These are phyloP conservation scores for Mormoops blainvillei DNA, from an alignment of 2,113 vertebrate genomes.

Conservation along the genomic window DNA sequence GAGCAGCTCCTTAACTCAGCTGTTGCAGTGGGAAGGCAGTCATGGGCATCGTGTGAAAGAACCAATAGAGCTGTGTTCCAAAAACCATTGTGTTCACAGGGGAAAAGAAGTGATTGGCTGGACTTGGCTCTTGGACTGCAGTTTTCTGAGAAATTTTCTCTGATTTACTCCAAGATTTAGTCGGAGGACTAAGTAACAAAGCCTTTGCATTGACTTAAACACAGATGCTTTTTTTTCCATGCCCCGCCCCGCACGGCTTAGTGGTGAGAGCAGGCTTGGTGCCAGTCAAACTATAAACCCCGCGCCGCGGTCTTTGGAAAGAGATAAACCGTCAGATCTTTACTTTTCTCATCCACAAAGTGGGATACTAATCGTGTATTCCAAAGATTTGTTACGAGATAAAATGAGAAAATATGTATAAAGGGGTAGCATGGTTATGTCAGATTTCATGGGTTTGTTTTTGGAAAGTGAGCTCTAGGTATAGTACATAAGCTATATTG, in stretches of 20 bases:
- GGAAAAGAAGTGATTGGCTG: neutral
- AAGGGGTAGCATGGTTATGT: neutral
- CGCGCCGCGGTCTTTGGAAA: neutral
- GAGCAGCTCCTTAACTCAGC: neutral
- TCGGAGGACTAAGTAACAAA: neutral
- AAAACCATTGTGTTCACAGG: neutral
- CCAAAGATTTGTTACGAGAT: neutral
- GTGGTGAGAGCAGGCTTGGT: neutral
- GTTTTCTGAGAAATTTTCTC: neutral
- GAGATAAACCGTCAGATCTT: neutral
- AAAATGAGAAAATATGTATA: neutral
- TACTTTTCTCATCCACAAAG: neutral
- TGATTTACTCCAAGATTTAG: neutral
- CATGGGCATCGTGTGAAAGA: neutral
- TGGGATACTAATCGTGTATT: neutral
- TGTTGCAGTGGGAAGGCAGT: neutral
- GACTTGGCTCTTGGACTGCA: neutral
- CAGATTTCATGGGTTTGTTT: neutral
- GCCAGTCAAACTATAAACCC: neutral
- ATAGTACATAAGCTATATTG: neutral
- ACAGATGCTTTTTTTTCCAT: neutral
- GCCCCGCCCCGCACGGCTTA: neutral
- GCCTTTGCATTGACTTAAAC: neutral
- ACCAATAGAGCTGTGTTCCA: neutral
- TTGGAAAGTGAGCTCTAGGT: neutral